Evolutionary conservation across 2,888 invertebrate species (phyloP), one percentile per base, ranked within the genome.

Genomic region (Zonitis immaculata): DNA sequence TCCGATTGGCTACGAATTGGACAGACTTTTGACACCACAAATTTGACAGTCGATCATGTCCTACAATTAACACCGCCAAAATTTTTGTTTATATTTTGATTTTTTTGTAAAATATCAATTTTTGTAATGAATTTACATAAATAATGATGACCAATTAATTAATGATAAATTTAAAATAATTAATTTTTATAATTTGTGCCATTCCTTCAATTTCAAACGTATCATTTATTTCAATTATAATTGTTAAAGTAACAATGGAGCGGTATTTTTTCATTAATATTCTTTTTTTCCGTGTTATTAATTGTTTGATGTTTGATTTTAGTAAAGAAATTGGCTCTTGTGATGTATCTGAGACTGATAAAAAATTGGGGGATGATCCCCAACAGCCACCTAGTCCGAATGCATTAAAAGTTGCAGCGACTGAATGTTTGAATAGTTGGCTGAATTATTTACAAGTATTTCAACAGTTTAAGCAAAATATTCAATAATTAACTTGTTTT

Each of bases 371-470:
- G 44, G 67, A 73, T 42, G 68, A 70, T 43, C 63, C 63, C 39
- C 71, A 71, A 56, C 74, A 72, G 54, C 73, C 66, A 14, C 59
- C 73, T 20, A 76, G 76, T 61, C 76, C 76, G 16, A 76, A 76
- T 62, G 74, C 76, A 26, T 60, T 76, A 14, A 77, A 76, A 71
- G 69, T 75, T 20, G 75, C 76, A 45, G 76, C 76, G 25, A 72
- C 76, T 22, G 76, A 77, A 63, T 76, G 76, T 57, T 62, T 76
- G 49, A 76, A 75, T 56, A 75, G 73, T 62, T 77, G 77, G 77
- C 74, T 76, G 46, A 71, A 70, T 66, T 77, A 76, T 66, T 66
- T 77, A 63, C 76, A 76, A 62, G 76, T 75, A 66, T 25, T 25
- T 6, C 25, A 4, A 25, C n/a, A n/a, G n/a, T n/a, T n/a, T n/a